A percentile compares a stretch with the other conserved stretches of the same genome.
These are phyloP conservation scores for Coelogynopora nodosa DNA, from an alignment of 2,888 invertebrate species.

Conservation along the genomic window DNA sequence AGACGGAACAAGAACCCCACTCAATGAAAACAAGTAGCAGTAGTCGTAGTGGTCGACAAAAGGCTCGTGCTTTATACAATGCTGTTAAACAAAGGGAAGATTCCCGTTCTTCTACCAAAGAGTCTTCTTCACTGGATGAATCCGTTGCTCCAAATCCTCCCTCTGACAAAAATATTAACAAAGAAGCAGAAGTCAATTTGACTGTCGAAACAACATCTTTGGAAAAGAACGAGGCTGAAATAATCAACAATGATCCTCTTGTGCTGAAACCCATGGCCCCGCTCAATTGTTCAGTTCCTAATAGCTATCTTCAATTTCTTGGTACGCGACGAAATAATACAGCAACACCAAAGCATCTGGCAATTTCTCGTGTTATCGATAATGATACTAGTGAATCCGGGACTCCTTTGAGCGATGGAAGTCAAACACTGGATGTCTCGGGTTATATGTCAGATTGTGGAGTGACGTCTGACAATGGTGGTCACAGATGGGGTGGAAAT, in stretches of 20 bases:
- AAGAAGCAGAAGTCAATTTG: background rate
- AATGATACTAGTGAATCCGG: slow-evolving; percentile 2
- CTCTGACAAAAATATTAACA: background rate
- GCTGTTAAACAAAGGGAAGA: slow-evolving; percentile 7
- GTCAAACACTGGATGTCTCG: background rate
- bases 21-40: background rate
- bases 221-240: background rate
- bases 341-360: background rate
- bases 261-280: background rate
- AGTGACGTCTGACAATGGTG: background rate
- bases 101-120: background rate
- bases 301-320: background rate
- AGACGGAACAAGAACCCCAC: background rate
- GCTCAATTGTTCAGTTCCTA: background rate
- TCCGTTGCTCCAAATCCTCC: background rate
- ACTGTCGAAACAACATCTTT: background rate
- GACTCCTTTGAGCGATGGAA: background rate
- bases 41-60: background rate
- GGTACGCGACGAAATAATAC: background rate
- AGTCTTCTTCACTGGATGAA: background rate
- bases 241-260: too few relatives aligned
- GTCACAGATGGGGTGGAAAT: background rate
- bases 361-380: background rate
- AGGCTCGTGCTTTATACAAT: background rate
- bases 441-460: slow-evolving; percentile 1